Evolutionary conservation across 2,113 vertebrate species (phyloP), one percentile per base, ranked within the genome.

Genomic region (Bombycilla garrulus): DNA sequence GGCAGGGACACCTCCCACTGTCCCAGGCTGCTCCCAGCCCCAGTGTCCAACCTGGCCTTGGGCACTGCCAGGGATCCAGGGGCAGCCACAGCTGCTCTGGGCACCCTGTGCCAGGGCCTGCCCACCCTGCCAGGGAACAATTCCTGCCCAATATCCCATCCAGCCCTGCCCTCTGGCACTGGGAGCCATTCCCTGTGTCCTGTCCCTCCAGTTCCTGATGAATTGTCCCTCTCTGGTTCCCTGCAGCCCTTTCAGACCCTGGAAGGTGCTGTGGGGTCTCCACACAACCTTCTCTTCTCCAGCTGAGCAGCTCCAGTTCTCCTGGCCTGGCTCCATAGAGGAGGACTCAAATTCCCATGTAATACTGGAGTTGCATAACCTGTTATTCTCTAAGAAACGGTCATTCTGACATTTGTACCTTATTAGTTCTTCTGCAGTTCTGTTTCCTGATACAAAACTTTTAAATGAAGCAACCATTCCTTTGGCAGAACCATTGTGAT

Each of bases 201-300:
- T 74, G 33, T 0, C 36, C 0, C 78, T 67, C 0, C 44, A 58
- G 28, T 3, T 4, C 33, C 23, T 66, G 18, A 73, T 11, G 51
- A 28, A n/a, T 14, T 60, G 53, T 47, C n/a, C 35, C 66, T 65
- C 67, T 57, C 31, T 45, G 54, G 14, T 0, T 15, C 24, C 14
- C 28, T 88, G 51, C 6, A 66, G 48, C 17, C 42, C 24, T 22
- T 38, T 67, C 12, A 60, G 40, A 2, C 4, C 42, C 69, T 67
- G 53, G 16, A 8, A 82, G n/a, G 53, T 1, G 38, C 87, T 76
- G 5, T 15, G 61, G 4, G 47, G 2, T 67, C 54, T 54, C 23
- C 54, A 47, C 45, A 74, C 54, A 40, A 8, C 23, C 21, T 81
- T 53, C 45, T 58, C 50, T 1, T 53, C 20, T 40, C 14, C 20